Conservation (phyloP, 1,140 invertebrate genomes). For the Trichonephila inaurata region DNA sequence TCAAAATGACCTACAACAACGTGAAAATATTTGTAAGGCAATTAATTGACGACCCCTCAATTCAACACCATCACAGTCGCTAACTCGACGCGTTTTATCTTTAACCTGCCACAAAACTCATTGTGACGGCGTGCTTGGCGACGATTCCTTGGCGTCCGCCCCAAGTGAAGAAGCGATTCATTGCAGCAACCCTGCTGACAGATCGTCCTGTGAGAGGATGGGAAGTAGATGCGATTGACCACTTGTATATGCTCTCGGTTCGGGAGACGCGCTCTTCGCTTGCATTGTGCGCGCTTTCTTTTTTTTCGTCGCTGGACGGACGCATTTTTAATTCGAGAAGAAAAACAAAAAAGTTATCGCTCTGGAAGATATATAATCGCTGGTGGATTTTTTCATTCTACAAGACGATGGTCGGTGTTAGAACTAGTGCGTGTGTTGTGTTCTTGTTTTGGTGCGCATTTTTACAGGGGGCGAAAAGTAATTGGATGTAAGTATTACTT, state of each 20-base stretch:
- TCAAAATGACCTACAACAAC: no score
- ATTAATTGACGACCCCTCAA: neutral
- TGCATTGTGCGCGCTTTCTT: neutral
- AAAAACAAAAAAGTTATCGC: neutral
- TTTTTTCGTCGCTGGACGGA: neutral
- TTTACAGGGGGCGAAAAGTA: neutral
- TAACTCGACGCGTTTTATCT: constrained; percentile 31
- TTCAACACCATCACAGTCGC: constrained; percentile 10
- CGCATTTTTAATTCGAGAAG: constrained; percentile 6
- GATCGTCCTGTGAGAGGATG: constrained; percentile 38
- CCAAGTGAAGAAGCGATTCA: neutral
- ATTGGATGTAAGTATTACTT: constrained; percentile 35
- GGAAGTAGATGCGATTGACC: constrained; percentile 40
- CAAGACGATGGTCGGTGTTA: neutral
- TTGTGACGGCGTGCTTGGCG: constrained; percentile 41
- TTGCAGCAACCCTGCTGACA: constrained; percentile 43
- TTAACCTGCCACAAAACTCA: constrained; percentile 32
- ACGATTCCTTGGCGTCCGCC: neutral
- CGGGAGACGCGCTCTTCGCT: constrained; percentile 27
- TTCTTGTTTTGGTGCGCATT: constrained; percentile 32
- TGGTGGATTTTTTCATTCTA: neutral
- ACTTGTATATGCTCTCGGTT: constrained; percentile 21
- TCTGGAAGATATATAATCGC: neutral
- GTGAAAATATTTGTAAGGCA: neutral
- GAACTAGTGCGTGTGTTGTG: constrained; percentile 34